phyloP scores from a whole-genome alignment of 1,140 invertebrate genomes.

The Orchestia grillus region DNA sequence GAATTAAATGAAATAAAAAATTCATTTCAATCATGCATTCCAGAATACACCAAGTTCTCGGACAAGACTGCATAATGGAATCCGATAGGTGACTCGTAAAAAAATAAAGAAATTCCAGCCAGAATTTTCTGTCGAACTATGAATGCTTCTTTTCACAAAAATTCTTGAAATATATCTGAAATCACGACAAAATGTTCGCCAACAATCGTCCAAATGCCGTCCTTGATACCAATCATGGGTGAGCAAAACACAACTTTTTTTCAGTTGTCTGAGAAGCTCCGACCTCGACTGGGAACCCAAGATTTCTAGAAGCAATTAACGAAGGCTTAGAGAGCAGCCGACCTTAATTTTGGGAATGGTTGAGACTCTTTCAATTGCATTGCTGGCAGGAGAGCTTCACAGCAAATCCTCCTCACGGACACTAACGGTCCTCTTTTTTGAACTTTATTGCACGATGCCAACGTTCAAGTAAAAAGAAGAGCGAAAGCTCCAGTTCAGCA shows the following conservation, averaged over 20 bases:
- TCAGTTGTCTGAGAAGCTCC: neutral
- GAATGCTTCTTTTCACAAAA: neutral
- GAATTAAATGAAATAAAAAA: neutral
- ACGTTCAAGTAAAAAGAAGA: slow-evolving; percentile 18
- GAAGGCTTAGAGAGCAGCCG: slow-evolving; percentile 35
- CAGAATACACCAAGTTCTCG: neutral
- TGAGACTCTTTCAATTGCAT: slow-evolving; percentile 50
- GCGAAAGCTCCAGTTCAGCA: neutral
- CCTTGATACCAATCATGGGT: neutral
- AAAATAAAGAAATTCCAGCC: neutral
- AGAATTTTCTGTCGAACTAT: too few relatives aligned
- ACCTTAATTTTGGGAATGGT: slow-evolving; percentile 37
- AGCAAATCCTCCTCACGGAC: slow-evolving; percentile 51
- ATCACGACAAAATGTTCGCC: neutral
- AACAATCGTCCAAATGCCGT: neutral
- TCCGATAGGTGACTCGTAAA: neutral
- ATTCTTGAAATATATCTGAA: neutral
- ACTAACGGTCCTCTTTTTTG: slow-evolving; percentile 45
- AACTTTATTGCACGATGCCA: slow-evolving; percentile 51
- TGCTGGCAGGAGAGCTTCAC: slow-evolving; percentile 49
- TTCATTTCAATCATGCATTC: neutral
- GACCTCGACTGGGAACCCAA: neutral
- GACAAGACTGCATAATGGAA: neutral
- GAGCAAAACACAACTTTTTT: neutral
- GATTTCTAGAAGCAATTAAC: slow-evolving; percentile 55